Evolutionary conservation across 2,797 vertebrate genomes (phyloP), one percentile per base, ranked within the genome.

Genomic region (Sciaenops ocellatus): DNA sequence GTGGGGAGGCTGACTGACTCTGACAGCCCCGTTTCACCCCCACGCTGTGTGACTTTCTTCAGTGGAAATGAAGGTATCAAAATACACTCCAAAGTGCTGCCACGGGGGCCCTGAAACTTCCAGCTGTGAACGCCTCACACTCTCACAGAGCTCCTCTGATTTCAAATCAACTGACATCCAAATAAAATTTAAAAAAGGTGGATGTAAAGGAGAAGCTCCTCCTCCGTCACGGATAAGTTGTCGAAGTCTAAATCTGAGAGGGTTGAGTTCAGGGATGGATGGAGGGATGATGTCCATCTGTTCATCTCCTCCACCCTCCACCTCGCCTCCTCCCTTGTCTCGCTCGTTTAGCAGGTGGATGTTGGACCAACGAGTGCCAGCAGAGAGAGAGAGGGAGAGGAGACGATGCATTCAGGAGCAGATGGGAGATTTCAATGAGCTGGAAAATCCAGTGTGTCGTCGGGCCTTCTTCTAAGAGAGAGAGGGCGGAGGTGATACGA

Each of bases 261-360:
- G 26, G 44, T 17, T 63, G 41, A 47, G 76, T 18, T 24, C 54
- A 20, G 41, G 42, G 76, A 75, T 50, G 46, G 69, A 78, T 68
- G 3, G 72, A 80, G 34, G 34, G 34, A 34, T 8, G 34, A 38
- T 42, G 78, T 30, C 86, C 90, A 89, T 91, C 91, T 90, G 85
- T 70, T 89, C 63, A 20, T 85, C 66, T 69, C 69, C 34, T 61
- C 54, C 38, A 64, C 38, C 67, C 70, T 50, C 89, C 88, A 80
- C 79, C 81, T 92, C 91, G 90, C 84, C 87, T 90, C 87, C 70
- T 90, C 87, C 70, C 87, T 78, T 82, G 85, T 93, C 89, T 89
- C 77, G 55, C 73, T 79, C 18, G 28, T 87, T 91, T 85, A 87
- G 84, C 24, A 34, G 46, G 66, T 78, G 78, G 87, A 74, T 78